phyloP scores from a whole-genome alignment of 1,140 invertebrate species.

The Aphelenchoides fujianensis region DNA sequence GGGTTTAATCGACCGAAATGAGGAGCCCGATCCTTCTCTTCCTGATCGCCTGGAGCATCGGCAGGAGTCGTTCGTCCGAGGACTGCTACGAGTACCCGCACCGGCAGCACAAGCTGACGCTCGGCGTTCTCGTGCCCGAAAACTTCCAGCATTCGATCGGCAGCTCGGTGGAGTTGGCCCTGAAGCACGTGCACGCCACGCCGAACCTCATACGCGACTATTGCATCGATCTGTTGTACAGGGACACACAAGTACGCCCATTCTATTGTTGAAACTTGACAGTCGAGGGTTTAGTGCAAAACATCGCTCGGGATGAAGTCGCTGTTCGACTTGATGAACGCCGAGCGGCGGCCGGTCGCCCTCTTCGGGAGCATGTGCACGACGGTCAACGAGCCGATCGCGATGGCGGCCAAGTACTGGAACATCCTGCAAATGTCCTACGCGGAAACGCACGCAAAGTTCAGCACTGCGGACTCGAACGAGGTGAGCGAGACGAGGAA shows the following conservation, averaged over 20 bases:
- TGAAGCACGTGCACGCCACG: conserved; percentile 46
- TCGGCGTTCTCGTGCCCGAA: conserved; percentile 50
- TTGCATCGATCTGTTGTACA: conserved; percentile 50
- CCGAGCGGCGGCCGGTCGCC: conserved; percentile 81
- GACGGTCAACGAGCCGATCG: conserved; percentile 90
- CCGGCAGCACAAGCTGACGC: conserved; percentile 23
- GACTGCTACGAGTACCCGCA: background rate
- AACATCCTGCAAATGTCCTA: conserved; percentile 91
- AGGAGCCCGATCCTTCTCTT: background rate
- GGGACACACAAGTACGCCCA: conserved; percentile 59
- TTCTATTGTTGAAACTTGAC: conserved; percentile 16
- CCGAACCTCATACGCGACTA: conserved; percentile 50
- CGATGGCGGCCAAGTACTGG: conserved; percentile 94
- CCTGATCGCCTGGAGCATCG: background rate
- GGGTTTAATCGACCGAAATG: too few relatives aligned
- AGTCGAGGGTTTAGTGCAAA: conserved; percentile 76
- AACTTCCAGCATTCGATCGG: conserved; percentile 42
- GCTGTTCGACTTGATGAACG: conserved; percentile 97
- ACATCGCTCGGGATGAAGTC: conserved; percentile 94
- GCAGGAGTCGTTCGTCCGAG: background rate
- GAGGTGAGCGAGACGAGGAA: conserved; percentile 59
- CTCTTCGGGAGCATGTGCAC: conserved; percentile 93
- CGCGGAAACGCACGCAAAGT: conserved; percentile 96
- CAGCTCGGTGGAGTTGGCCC: conserved; percentile 50
- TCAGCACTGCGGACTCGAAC: conserved; percentile 92